Percentiles rank a stretch among this genome's conserved stretches.
These are phyloP conservation scores for Aradophagus sp. DNA, from an alignment of 1,140 invertebrate genomes.

Conservation along the genomic window DNA sequence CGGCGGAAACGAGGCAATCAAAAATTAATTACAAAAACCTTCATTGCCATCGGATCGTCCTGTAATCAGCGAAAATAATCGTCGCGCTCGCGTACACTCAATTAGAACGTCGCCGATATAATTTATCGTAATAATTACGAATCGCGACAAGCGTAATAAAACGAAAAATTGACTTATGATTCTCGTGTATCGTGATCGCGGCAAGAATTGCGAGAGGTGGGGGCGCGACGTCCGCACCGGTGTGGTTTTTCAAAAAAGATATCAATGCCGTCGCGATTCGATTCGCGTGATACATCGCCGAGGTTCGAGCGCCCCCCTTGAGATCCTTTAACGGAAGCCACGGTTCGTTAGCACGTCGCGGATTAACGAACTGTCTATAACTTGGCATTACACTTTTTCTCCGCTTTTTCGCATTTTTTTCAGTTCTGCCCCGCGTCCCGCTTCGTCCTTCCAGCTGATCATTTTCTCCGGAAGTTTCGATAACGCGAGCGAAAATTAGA, in stretches of 20 bases:
- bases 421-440: no score
- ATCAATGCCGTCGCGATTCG: slow-evolving; percentile 28
- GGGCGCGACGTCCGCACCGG: slow-evolving; percentile 2
- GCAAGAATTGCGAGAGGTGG: background rate
- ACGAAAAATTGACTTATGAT: slow-evolving; percentile 38
- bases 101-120: background rate
- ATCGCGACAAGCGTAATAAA: slow-evolving; percentile 28
- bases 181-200: slow-evolving; percentile 14
- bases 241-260: slow-evolving; percentile 14
- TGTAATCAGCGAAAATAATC: slow-evolving; percentile 34
- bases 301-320: background rate
- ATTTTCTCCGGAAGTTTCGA: slow-evolving; percentile 28
- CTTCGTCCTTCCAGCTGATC: no score
- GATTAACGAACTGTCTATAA: slow-evolving; percentile 43
- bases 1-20: slow-evolving; percentile 18
- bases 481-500: slow-evolving; percentile 36
- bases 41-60: slow-evolving; percentile 13
- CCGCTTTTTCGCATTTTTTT: no score
- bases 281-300: slow-evolving; percentile 4
- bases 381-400: slow-evolving; percentile 13
- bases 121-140: slow-evolving; percentile 27
- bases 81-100: background rate
- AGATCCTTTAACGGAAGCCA: slow-evolving; percentile 36
- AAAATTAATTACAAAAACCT: slow-evolving; percentile 39
- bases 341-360: slow-evolving; percentile 38